Percentiles rank a stretch among this genome's conserved stretches.
Evolutionary conservation across 2,888 invertebrate species (phyloP).

Genomic region (Linnaemya vulpina): DNA sequence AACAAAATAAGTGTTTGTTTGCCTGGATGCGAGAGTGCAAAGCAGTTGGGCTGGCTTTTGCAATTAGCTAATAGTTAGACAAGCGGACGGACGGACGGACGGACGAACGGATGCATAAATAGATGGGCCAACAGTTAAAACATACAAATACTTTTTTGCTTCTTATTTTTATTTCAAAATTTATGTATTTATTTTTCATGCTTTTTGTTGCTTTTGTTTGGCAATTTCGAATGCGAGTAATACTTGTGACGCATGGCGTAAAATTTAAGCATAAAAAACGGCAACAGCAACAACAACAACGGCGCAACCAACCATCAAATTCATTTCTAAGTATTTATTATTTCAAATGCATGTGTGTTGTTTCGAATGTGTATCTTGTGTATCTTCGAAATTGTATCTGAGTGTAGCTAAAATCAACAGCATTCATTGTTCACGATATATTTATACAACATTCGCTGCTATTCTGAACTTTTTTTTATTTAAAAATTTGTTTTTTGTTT

Average conservation of each 20-base stretch:
- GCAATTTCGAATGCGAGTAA: constrained; percentile 34
- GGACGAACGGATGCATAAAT: not conserved
- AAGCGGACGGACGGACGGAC: not conserved
- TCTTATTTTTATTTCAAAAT: constrained; percentile 8
- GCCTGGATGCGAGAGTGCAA: not conserved
- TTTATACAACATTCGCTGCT: constrained; percentile 15
- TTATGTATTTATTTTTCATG: not conserved
- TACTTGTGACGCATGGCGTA: constrained; percentile 50
- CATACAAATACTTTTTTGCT: constrained; percentile 17
- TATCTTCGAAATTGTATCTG: constrained; percentile 46
- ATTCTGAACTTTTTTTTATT: constrained; percentile 1
- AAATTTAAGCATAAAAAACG: constrained; percentile 15
- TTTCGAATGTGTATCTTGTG: constrained; percentile 16
- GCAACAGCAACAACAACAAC: constrained; percentile 13
- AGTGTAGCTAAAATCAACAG: constrained; percentile 23
- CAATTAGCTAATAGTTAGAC: constrained; percentile 30
- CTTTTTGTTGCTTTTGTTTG: not conserved
- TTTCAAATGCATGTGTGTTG: constrained; percentile 34
- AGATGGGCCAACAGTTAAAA: constrained; percentile 16
- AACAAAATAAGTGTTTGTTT: constrained; percentile 12
- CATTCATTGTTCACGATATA: constrained; percentile 23
- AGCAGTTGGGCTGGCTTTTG: constrained; percentile 35
- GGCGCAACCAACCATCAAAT: constrained; percentile 23
- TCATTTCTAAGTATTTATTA: constrained; percentile 32
- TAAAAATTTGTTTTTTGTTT: not conserved